These are phyloP conservation scores for Alaudala cheleensis DNA, from an alignment of 2,113 vertebrate genomes.

Conservation along the genomic window DNA sequence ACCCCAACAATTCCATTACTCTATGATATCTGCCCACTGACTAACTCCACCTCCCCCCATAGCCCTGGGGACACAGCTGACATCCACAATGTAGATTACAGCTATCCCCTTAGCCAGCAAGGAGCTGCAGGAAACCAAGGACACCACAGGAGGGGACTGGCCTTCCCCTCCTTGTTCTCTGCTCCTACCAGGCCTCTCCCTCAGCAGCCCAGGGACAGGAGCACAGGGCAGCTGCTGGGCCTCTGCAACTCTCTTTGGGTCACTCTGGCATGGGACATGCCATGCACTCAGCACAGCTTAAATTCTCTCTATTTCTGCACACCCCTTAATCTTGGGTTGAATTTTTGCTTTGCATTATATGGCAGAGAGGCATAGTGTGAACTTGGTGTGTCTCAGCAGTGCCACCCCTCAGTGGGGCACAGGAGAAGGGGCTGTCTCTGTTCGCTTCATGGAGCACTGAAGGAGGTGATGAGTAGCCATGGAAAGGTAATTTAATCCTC, in stretches of 20 bases:
- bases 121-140: not conserved
- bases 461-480: not conserved
- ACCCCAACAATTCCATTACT: not conserved
- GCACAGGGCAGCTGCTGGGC: not conserved
- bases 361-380: not conserved
- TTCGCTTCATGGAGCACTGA: not conserved
- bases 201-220: rapidly evolving
- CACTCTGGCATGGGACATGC: rapidly evolving
- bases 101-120: rapidly evolving
- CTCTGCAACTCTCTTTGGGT: not conserved
- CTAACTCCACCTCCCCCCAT: not conserved
- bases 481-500: not conserved
- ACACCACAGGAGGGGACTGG: not conserved
- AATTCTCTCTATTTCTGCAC: not conserved
- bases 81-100: not conserved
- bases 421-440: not conserved
- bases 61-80: not conserved
- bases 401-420: not conserved
- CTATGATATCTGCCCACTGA: not conserved
- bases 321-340: not conserved
- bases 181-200: not conserved
- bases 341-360: not conserved
- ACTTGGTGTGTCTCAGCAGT: not conserved
- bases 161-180: not conserved
- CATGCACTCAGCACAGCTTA: not conserved